Evolutionary conservation across 2,888 invertebrate genomes (phyloP).

Genomic region (Clostera curtula): DNA sequence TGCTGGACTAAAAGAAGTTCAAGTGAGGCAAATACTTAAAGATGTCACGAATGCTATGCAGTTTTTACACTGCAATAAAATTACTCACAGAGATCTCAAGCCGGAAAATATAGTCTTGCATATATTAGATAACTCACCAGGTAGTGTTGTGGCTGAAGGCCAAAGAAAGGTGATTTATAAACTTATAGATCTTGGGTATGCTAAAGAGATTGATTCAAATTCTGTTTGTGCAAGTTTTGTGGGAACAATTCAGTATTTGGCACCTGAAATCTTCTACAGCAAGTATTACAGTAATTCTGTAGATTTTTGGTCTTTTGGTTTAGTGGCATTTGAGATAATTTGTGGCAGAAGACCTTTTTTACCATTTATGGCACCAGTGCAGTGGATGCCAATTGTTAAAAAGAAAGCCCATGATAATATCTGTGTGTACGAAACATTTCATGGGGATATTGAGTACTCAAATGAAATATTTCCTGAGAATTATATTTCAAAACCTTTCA

Average conservation of each 20-base stretch:
- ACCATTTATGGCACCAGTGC: slow-evolving; percentile 79
- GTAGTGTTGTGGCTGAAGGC: slow-evolving; percentile 24
- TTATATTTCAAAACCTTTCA: slow-evolving; percentile 77
- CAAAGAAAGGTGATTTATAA: slow-evolving; percentile 75
- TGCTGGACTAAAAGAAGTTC: slow-evolving; percentile 83
- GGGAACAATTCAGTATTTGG: slow-evolving; percentile 91
- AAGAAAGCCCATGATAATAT: slow-evolving; percentile 82
- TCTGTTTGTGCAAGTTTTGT: slow-evolving; percentile 89
- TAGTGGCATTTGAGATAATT: slow-evolving; percentile 89
- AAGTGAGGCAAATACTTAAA: slow-evolving; percentile 80
- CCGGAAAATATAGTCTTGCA: slow-evolving; percentile 94
- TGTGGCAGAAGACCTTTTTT: slow-evolving; percentile 90
- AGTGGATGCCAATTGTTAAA: slow-evolving; percentile 80
- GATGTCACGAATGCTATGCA: slow-evolving; percentile 84
- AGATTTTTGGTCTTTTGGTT: slow-evolving; percentile 95
- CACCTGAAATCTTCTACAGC: slow-evolving; percentile 85
- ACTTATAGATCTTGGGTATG: slow-evolving; percentile 93
- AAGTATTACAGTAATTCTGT: slow-evolving; percentile 86
- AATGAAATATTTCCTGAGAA: slow-evolving; percentile 78
- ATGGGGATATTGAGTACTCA: slow-evolving; percentile 77
- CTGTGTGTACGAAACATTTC: slow-evolving; percentile 78
- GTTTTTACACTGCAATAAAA: slow-evolving; percentile 85
- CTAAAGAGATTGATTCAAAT: slow-evolving; percentile 85
- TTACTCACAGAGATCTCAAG: slow-evolving; percentile 93
- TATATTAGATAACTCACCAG: slow-evolving; percentile 49